Conservation (phyloP, 2,888 invertebrate genomes). For the Monochamus alternatus region DNA sequence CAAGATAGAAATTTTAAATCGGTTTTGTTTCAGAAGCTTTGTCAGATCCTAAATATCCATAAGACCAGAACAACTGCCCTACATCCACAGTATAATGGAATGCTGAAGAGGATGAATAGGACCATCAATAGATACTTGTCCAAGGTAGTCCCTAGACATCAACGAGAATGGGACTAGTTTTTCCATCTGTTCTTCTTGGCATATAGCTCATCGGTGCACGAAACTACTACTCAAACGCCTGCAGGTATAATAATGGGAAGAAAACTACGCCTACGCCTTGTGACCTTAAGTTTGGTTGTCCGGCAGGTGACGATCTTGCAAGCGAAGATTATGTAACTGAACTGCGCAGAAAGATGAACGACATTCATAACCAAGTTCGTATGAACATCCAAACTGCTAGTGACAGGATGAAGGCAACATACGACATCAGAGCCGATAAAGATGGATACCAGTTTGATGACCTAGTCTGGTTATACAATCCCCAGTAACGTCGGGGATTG, state of each 20-base stretch:
- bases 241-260: constrained; percentile 39
- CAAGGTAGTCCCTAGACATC: constrained; percentile 21
- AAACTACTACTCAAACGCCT: constrained; percentile 26
- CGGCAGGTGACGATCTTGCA: constrained; percentile 45
- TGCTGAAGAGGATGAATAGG: constrained; percentile 50
- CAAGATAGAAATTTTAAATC: constrained; percentile 59
- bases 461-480: not conserved
- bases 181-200: not conserved
- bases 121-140: constrained; percentile 14
- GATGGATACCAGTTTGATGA: not conserved
- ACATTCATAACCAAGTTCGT: constrained; percentile 36
- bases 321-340: constrained; percentile 35
- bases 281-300: constrained; percentile 37
- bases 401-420: constrained; percentile 19
- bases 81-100: constrained; percentile 60
- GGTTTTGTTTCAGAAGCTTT: constrained; percentile 52
- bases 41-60: constrained; percentile 48
- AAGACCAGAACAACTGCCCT: constrained; percentile 59
- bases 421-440: not conserved
- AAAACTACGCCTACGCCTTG: constrained; percentile 43
- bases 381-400: not conserved
- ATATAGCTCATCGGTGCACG: not conserved
- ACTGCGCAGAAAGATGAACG: constrained; percentile 32
- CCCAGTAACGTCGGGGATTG: not conserved
- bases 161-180: constrained; percentile 8